Base-by-base conservation (phyloP, 1,140 invertebrate species). In the Eciton burchellii region DNA sequence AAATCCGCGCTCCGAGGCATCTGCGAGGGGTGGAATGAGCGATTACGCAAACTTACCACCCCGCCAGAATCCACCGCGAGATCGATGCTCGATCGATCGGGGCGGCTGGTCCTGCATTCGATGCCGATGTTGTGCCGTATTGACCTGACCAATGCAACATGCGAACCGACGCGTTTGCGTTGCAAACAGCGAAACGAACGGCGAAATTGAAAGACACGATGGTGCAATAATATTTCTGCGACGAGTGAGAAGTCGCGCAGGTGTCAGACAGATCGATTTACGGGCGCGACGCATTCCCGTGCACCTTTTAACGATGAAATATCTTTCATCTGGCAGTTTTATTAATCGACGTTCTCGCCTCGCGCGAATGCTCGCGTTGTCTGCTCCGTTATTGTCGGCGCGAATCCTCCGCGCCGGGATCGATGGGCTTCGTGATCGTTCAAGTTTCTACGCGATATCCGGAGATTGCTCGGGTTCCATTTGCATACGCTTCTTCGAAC, bases 21-120 rank as follows among this genome's bases (percentile, higher is more conserved):
- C 6, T 21, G 21, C 43, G 74, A 43, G 35, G n/a, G 9, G 49
- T 35, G 35, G n/a, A 24, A 26, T 35, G n/a, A n/a, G 70, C 21
- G 63, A 79, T 79, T 79, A 79, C 35, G 35, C 43, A 68, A 79
- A 68, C 63, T 79, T 79, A 79, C 49, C 3, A 12, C 68, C 65
- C 35, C 49, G 1, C 16, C 74, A 24, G 26, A 79, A 70, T 79
- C 52, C 9, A 11, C 16, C 3, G 35, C 49, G 62, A n/a, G 14
- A 54, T 54, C 52, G 52, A 54, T 6, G 52, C 8, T 9, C 3
- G n/a, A 79, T 76, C 59, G 49, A 79, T 79, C 47, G 29, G n/a
- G 63, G 57, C n/a, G 43, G n/a, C 35, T 35, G 35, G 35, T 6
- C 35, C 35, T 3, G 12, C 57, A 45, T 52, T 21, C 35, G 35